phyloP scores from a whole-genome alignment of 2,113 vertebrate species.

The Rhea pennata region DNA sequence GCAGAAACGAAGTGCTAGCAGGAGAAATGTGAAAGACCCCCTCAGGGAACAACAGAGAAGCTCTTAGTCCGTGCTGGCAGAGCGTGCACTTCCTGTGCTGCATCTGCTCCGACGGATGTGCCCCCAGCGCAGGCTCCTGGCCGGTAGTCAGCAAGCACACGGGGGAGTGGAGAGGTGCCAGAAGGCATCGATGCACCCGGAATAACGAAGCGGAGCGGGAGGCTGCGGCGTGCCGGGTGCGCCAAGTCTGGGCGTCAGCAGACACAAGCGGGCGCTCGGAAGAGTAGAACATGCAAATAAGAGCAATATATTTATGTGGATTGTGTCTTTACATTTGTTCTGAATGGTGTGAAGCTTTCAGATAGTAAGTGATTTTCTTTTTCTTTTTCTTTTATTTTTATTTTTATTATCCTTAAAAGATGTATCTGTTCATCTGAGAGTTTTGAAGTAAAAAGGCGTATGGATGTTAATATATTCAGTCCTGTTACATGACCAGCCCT shows the following conservation, averaged over 20 bases:
- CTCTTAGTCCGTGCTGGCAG: not conserved
- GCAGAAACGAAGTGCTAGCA: not conserved
- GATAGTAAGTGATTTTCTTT: not conserved
- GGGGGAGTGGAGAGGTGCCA: fast-evolving
- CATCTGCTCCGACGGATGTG: not conserved
- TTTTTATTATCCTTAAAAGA: not conserved
- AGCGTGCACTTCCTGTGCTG: not conserved
- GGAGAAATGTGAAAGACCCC: not conserved
- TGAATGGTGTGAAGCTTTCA: not conserved
- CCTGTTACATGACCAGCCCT: not conserved
- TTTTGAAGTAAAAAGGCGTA: not conserved
- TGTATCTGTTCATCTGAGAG: not conserved
- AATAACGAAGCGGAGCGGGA: not conserved
- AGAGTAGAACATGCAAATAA: not conserved
- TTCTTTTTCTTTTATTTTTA: too few relatives aligned
- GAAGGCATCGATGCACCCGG: not conserved
- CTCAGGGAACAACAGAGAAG: not conserved
- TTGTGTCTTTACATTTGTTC: not conserved
- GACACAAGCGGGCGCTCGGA: fast-evolving
- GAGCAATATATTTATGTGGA: too few relatives aligned
- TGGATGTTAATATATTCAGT: not conserved
- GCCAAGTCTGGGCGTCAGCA: fast-evolving
- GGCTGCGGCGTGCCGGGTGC: not conserved
- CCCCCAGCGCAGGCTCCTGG: not conserved
- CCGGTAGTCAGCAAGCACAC: not conserved